Conservation (phyloP, 2,113 vertebrate species). For the Tragelaphus scriptus region DNA sequence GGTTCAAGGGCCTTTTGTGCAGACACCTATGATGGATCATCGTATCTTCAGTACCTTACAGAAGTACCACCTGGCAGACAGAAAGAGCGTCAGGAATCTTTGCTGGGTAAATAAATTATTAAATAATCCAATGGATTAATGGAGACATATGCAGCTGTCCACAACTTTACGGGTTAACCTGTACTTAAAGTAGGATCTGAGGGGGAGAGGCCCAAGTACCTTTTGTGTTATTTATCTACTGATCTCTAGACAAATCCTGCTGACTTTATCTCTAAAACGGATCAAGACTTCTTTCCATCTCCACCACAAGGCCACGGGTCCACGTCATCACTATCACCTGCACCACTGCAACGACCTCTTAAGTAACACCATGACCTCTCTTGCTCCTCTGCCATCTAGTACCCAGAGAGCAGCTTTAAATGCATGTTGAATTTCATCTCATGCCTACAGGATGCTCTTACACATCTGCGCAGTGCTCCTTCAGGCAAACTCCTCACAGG, state of each 20-base stretch:
- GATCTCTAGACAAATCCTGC: background rate
- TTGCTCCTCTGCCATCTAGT: background rate
- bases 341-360: background rate
- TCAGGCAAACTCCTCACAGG: background rate
- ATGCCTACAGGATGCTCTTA: background rate
- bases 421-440: background rate
- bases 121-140: background rate
- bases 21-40: background rate
- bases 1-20: background rate
- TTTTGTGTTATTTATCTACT: background rate
- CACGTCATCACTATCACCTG: background rate
- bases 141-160: background rate
- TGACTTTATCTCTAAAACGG: background rate
- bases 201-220: background rate
- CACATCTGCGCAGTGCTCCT: background rate
- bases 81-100: background rate
- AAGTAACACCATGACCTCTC: background rate
- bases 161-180: background rate
- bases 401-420: background rate
- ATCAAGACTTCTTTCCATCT: background rate
- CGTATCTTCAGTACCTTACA: background rate
- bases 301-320: background rate
- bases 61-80: background rate
- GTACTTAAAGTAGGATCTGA: background rate
- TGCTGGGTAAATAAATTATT: background rate